A percentile compares a stretch with the other conserved stretches of the same genome.
Conservation (phyloP, 2,113 vertebrate species). For the Mustela nigripes region DNA sequence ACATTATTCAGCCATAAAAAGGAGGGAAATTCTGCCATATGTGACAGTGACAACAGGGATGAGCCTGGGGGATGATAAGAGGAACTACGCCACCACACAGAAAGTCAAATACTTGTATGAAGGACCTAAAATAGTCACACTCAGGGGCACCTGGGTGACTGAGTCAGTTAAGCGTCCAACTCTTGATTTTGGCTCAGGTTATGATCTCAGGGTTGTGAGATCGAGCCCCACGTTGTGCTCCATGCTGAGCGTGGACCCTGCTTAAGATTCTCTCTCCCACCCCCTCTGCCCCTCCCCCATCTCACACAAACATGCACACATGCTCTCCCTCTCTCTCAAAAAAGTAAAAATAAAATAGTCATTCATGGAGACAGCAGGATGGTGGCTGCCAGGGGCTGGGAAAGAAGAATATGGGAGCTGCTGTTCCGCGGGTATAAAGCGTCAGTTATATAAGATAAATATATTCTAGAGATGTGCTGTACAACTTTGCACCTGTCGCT, state of each 20-base stretch:
- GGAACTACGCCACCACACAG: background rate
- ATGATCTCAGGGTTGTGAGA: background rate
- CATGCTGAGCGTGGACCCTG: background rate
- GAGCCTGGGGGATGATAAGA: background rate
- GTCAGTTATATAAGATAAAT: too few species aligned
- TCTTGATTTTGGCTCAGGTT: background rate
- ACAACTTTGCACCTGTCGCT: background rate
- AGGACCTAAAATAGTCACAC: background rate
- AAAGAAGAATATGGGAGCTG: background rate
- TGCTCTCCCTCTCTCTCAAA: background rate
- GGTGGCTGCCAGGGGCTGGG: background rate
- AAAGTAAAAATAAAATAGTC: background rate
- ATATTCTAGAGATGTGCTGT: background rate
- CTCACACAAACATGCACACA: background rate
- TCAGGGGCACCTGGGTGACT: background rate
- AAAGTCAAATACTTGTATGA: background rate
- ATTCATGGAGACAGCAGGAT: background rate
- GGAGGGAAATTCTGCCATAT: background rate
- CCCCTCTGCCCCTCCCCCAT: background rate
- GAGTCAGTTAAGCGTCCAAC: background rate
- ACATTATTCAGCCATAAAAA: background rate
- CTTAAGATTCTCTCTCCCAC: background rate
- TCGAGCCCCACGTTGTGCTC: background rate
- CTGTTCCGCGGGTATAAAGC: fast-evolving
- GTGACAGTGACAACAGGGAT: background rate